These are phyloP conservation scores for Agriotes lineatus DNA, from an alignment of 2,888 invertebrate genomes.

Conservation along the genomic window DNA sequence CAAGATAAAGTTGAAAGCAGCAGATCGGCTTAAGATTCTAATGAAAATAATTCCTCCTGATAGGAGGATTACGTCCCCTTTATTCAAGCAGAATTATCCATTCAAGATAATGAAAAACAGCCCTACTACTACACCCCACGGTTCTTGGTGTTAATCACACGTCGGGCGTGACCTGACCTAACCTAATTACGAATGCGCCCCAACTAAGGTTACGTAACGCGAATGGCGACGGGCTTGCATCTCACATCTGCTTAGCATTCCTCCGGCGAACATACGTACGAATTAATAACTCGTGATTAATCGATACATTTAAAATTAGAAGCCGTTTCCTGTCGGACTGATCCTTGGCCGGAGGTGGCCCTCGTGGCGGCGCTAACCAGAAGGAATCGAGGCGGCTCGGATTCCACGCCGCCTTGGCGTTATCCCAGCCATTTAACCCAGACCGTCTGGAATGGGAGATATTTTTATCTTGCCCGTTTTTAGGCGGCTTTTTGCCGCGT, in stretches of 20 bases:
- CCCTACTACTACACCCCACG: not conserved
- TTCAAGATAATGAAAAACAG: too few relatives aligned
- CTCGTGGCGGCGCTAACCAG: not conserved
- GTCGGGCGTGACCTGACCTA: conserved; percentile 21
- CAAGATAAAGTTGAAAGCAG: too few relatives aligned
- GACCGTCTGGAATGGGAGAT: conserved; percentile 50
- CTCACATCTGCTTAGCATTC: conserved; percentile 19
- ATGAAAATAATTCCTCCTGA: too few relatives aligned
- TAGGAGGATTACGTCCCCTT: too few relatives aligned
- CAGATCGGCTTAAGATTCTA: too few relatives aligned
- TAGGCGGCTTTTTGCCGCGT: conserved; percentile 38
- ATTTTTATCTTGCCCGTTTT: conserved; percentile 48
- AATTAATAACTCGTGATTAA: conserved; percentile 11
- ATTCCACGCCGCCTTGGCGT: conserved; percentile 36
- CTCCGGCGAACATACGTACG: not conserved
- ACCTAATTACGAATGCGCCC: conserved; percentile 21
- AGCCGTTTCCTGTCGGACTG: conserved; percentile 10
- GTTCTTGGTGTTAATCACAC: conserved; percentile 6
- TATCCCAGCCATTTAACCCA: conserved; percentile 42
- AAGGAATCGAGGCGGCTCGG: too few relatives aligned
- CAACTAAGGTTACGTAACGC: not conserved
- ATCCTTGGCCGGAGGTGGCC: not conserved
- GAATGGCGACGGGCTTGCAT: conserved; percentile 18
- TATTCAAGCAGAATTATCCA: too few relatives aligned
- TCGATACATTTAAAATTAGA: conserved; percentile 17